These are phyloP conservation scores for Caenorhabditis japonica DNA, from an alignment of 2,888 invertebrate species.

Conservation along the genomic window DNA sequence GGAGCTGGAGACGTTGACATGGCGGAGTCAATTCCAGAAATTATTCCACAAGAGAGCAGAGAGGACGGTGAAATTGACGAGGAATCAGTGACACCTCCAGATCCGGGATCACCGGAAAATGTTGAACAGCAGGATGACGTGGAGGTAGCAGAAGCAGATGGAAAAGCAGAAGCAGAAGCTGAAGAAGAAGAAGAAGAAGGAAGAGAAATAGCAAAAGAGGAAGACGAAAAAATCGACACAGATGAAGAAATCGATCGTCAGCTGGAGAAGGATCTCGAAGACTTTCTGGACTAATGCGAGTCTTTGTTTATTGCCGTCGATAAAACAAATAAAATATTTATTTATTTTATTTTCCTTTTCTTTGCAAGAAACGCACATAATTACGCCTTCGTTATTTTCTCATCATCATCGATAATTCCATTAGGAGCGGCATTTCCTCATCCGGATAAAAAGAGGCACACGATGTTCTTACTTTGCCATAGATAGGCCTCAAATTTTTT, in stretches of 20 bases:
- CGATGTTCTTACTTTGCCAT: too few relatives aligned
- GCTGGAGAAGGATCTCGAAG: slow-evolving; percentile 33
- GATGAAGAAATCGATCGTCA: slow-evolving; percentile 38
- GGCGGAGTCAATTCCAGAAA: not conserved
- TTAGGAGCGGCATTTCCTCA: slow-evolving; percentile 29
- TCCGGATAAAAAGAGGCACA: too few relatives aligned
- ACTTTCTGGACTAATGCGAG: slow-evolving; percentile 1
- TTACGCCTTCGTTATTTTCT: not conserved
- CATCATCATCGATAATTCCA: slow-evolving; percentile 43
- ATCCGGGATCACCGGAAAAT: not conserved
- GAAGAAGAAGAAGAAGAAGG: slow-evolving; percentile 3
- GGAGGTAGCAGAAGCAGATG: not conserved
- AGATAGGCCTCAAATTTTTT: too few relatives aligned
- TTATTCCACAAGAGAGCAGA: not conserved
- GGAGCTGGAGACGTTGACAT: slow-evolving; percentile 5
- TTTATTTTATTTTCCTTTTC: not conserved
- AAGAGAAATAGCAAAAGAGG: slow-evolving; percentile 2
- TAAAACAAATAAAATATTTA: slow-evolving; percentile 12
- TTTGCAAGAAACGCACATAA: not conserved
- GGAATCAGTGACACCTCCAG: not conserved
- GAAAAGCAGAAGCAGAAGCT: not conserved
- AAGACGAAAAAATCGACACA: slow-evolving; percentile 11
- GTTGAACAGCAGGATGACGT: not conserved
- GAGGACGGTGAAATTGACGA: slow-evolving; percentile 7
- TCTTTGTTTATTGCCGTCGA: slow-evolving; percentile 1